phyloP scores from a whole-genome alignment of 2,888 invertebrate genomes.

The Scaptomyza reducta region DNA sequence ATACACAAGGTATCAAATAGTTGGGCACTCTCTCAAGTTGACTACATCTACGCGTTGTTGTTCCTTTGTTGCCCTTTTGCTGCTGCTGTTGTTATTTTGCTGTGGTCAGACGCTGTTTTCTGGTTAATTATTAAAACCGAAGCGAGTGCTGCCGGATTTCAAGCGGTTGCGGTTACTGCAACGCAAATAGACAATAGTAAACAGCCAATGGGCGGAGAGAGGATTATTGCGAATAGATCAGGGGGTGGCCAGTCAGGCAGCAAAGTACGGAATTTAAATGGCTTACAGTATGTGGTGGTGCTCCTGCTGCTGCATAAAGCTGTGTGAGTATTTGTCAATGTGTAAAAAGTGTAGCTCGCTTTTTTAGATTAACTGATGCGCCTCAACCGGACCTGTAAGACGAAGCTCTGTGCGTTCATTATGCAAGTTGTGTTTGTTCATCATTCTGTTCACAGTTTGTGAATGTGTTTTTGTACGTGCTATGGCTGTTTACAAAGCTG shows the following conservation, averaged over 20 bases:
- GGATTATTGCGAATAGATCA: too few relatives aligned
- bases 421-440: constrained; percentile 55
- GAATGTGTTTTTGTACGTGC: constrained; percentile 15
- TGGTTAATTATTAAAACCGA: constrained; percentile 74
- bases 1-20: neutral
- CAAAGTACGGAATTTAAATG: constrained; percentile 56
- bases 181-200: constrained; percentile 7
- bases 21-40: neutral
- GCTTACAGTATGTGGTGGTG: constrained; percentile 32
- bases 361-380: constrained; percentile 39
- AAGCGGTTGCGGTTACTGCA: constrained; percentile 59
- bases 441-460: constrained; percentile 16
- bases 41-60: constrained; percentile 9
- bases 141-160: constrained; percentile 37
- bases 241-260: constrained; percentile 1
- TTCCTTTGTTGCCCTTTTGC: constrained; percentile 44
- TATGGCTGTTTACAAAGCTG: constrained; percentile 69
- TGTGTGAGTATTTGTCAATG: constrained; percentile 35
- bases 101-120: constrained; percentile 54
- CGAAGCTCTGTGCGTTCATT: constrained; percentile 51
- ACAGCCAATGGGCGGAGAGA: neutral
- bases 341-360: constrained; percentile 59
- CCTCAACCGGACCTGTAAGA: constrained; percentile 59
- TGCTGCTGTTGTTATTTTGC: constrained; percentile 54
- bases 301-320: constrained; percentile 47